Base-by-base conservation (phyloP, 2,888 invertebrate genomes). In the Eupithecia vulgata region DNA sequence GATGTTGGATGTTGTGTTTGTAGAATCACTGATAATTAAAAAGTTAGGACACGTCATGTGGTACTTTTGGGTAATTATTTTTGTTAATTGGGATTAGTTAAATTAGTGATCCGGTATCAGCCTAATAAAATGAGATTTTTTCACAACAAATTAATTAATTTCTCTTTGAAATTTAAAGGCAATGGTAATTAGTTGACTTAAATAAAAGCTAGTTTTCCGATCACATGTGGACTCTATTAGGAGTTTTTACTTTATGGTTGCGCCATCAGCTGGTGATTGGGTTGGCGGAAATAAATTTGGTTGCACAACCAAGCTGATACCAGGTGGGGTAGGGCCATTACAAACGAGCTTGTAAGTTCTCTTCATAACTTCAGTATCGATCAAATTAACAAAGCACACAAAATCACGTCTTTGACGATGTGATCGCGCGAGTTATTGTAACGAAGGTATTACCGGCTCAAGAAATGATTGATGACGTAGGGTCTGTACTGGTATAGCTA, bases 1-100 rank as follows among this genome's bases (percentile, higher is more conserved):
- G 68, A 74, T 66, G 61, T 65, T 59, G 37, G n/a, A 68, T 68
- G 40, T 52, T 52, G 7, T 40, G 40, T 45, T 10, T 57, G 25
- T 57, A 25, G 25, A 57, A 13, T 25, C 25, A 57, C 25, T 25
- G 57, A 57, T 25, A 25, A 25, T 25, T 21, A 25, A 57, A 25
- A 57, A 57, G 25, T 57, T 25, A 52, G 52, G 52, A 1, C n/a
- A 21, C 21, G 21, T 12, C 21, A 21, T 52, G 21, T n/a, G n/a
- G 8, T 21, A 52, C 21, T 52, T 3, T 25, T 57, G 10, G 21
- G 7, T 21, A 5, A 57, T 57, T 52, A 21, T 21, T 21, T 52
- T 52, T 21, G 10, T 21, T 52, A 52, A 21, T 52, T 52, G 21
- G 52, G 21, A 21, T 52, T 3, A 21, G 52, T 12, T 25, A 10